phyloP scores from a whole-genome alignment of 2,888 invertebrate genomes.

The Melipona bicolor region DNA sequence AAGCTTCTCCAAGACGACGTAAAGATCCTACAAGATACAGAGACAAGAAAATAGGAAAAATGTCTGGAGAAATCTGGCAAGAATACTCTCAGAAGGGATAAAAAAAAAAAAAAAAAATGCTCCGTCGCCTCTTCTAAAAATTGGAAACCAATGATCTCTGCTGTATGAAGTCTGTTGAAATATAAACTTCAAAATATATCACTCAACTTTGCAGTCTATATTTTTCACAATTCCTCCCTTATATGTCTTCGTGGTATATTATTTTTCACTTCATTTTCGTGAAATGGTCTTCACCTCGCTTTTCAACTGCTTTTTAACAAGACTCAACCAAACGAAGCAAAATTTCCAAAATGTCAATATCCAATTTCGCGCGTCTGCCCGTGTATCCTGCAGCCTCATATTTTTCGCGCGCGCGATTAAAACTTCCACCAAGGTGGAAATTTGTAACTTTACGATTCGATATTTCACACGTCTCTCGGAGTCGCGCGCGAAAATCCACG shows the following conservation, averaged over 20 bases:
- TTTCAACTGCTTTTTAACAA: not conserved
- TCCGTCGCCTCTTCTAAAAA: not conserved
- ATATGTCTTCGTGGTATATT: too few species aligned
- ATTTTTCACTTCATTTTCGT: not conserved
- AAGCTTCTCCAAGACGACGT: not conserved
- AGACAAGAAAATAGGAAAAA: not conserved
- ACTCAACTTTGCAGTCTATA: too few species aligned
- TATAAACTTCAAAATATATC: too few species aligned
- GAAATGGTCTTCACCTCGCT: not conserved
- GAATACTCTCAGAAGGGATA: not conserved
- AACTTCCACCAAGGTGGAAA: too few species aligned
- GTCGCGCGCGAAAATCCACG: too few species aligned
- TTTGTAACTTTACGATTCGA: too few species aligned
- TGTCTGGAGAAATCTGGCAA: conserved; percentile 1
- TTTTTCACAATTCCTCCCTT: too few species aligned
- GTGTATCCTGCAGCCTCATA: too few species aligned
- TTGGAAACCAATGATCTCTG: too few species aligned
- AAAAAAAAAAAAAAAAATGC: not conserved
- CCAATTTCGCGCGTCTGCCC: not conserved
- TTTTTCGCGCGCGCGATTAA: too few species aligned
- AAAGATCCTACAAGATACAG: not conserved
- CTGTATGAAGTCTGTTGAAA: too few species aligned
- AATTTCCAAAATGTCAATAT: not conserved
- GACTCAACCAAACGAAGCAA: not conserved
- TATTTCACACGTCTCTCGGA: too few species aligned